Evolutionary conservation across 2,113 vertebrate species (phyloP), one percentile per base, ranked within the genome.

Genomic region (Oriolus oriolus): DNA sequence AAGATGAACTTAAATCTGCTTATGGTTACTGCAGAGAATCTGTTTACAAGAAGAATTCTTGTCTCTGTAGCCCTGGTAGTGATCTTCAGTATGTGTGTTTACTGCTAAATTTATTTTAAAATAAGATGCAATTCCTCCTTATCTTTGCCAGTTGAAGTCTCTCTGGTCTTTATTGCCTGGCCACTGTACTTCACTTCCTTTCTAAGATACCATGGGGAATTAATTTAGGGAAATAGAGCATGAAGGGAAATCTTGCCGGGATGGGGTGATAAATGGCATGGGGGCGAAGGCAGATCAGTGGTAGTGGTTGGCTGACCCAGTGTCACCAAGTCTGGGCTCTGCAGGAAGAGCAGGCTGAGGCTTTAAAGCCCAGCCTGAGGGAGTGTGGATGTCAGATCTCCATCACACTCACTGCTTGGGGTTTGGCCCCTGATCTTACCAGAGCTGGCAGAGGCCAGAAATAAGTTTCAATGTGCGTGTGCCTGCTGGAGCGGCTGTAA

Each of bases 401-500:
- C 6, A 5, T 89, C 11, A 4, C 14, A 26, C 7, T 44, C 1
- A 0, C 47, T 44, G 24, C 41, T 23, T 47, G 30, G 7, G 5
- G 15, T 37, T 56, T 94, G 65, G 24, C 42, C 53, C 20, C 57
- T 60, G 31, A 16, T 69, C 54, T 56, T 50, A 3, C 4, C n/a
- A 64, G 64, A 89, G 10, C 31, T 10, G 3, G 50, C 49, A 45
- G 23, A 83, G 26, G n/a, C 68, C 45, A 54, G 30, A 89, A 15
- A 54, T 35, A 9, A 77, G 8, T 70, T 84, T n/a, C 27, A 44
- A 0, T 17, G 27, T 66, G 16, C 1, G 0, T 21, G 11, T 88
- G 50, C 42, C 68, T 35, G 18, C 41, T 73, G 60, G 8, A 57
- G 24, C 57, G 64, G 28, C 47, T 81, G 24, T 42, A 71, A 56